phyloP scores from a whole-genome alignment of 2,113 vertebrate species.

The Neodontobutis hainanensis region DNA sequence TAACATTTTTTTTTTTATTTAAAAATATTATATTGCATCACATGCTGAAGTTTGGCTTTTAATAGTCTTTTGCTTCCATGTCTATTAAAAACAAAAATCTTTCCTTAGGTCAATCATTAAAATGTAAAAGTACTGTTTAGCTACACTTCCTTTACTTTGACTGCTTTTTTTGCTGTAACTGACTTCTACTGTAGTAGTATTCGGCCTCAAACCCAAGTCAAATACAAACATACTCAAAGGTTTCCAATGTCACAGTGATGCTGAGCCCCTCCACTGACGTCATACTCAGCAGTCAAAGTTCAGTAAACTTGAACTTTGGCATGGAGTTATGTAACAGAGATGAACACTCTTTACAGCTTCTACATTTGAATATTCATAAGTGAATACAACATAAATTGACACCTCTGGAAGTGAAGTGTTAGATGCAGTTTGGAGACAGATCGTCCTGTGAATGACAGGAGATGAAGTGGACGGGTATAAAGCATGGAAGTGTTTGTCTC shows the following conservation, averaged over 20 bases:
- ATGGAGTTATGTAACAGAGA: not conserved
- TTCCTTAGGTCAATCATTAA: no score
- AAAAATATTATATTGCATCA: no score
- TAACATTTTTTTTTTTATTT: no score
- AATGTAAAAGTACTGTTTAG: no score
- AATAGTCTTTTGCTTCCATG: no score
- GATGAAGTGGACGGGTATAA: conserved; percentile 7
- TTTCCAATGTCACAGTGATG: not conserved
- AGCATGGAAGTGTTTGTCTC: not conserved
- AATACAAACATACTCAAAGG: not conserved
- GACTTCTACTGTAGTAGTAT: no score
- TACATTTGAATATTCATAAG: not conserved
- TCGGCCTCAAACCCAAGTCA: no score
- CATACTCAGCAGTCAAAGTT: conserved; percentile 9
- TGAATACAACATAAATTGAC: not conserved
- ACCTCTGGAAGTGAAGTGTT: conserved; percentile 9
- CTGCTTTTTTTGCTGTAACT: no score
- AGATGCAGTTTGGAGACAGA: conserved; percentile 15
- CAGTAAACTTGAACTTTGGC: conserved; percentile 20
- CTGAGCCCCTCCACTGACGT: not conserved
- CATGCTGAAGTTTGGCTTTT: no score
- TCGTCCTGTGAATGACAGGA: conserved; percentile 18
- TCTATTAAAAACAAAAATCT: no score
- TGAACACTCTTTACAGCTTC: not conserved
- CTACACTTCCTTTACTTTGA: no score